phyloP scores from a whole-genome alignment of 35 echinoderm and acorn worm species.

The Stichopus chloronotus region DNA sequence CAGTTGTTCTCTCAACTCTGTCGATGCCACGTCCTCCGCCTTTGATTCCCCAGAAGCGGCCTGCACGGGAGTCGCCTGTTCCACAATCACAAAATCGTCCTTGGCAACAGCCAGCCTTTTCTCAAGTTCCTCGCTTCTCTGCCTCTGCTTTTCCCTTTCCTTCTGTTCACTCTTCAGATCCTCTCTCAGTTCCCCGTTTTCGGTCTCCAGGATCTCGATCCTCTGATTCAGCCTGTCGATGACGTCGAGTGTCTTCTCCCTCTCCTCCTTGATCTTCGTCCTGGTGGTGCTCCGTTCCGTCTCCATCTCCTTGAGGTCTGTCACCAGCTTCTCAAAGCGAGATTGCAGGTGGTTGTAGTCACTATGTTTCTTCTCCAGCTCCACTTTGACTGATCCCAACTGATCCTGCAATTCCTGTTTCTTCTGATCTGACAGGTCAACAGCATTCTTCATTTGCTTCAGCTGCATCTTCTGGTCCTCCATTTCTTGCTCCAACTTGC shows the following conservation, averaged over 20 bases:
- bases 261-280: constrained; percentile 67
- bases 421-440: constrained; percentile 71
- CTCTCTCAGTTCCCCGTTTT: constrained; percentile 60
- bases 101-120: background rate
- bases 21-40: too few species aligned
- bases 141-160: background rate
- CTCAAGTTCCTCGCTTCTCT: constrained; percentile 44
- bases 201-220: constrained; percentile 76
- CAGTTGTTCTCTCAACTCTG: constrained; percentile 57
- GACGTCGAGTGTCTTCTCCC: constrained; percentile 60
- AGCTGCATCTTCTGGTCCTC: constrained; percentile 82
- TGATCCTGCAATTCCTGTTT: constrained; percentile 69
- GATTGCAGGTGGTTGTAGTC: constrained; percentile 69
- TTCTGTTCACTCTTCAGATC: constrained; percentile 8
- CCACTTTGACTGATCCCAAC: constrained; percentile 10
- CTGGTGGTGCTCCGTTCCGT: constrained; percentile 60
- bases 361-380: constrained; percentile 46
- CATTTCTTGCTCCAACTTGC: constrained; percentile 73
- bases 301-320: constrained; percentile 73
- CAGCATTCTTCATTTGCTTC: constrained; percentile 75
- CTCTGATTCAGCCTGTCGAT: constrained; percentile 76
- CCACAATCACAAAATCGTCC: constrained; percentile 32
- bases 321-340: constrained; percentile 71
- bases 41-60: background rate
- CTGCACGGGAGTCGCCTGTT: background rate